A percentile compares a stretch with the other conserved stretches of the same genome.
Conservation (phyloP, 2,888 invertebrate species). For the Laothoe populi region DNA sequence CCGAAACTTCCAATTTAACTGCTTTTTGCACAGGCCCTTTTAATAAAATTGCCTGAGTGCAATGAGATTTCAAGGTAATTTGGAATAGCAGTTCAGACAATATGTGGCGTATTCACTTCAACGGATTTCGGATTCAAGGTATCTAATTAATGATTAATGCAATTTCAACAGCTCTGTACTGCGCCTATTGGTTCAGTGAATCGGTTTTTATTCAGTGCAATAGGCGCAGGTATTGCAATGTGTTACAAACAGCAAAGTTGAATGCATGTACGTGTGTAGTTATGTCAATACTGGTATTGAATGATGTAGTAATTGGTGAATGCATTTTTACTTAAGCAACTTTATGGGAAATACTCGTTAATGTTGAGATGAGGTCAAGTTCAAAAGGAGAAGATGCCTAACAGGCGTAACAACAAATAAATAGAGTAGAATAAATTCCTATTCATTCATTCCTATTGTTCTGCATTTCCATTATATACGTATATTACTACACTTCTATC, state of each 20-base stretch:
- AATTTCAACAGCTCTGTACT: slow-evolving; percentile 18
- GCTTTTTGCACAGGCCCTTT: too few relatives aligned
- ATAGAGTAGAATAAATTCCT: too few relatives aligned
- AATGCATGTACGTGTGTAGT: neutral
- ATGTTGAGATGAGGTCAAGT: too few relatives aligned
- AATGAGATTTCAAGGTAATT: neutral
- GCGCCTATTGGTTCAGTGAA: neutral
- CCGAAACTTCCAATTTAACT: too few relatives aligned
- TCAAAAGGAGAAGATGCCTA: too few relatives aligned
- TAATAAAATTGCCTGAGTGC: neutral
- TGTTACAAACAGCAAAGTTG: neutral
- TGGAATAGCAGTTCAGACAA: slow-evolving; percentile 2
- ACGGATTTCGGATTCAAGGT: slow-evolving; percentile 20
- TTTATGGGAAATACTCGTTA: too few relatives aligned
- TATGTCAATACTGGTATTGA: neutral
- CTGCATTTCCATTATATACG: too few relatives aligned
- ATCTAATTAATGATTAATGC: slow-evolving; percentile 6
- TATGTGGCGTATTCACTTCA: neutral
- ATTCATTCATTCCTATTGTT: too few relatives aligned
- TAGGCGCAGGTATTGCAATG: slow-evolving; percentile 1
- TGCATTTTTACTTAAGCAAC: too few relatives aligned
- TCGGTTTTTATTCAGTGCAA: neutral
- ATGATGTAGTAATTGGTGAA: too few relatives aligned
- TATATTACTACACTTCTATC: too few relatives aligned
- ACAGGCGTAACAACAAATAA: too few relatives aligned